phyloP scores from a whole-genome alignment of 2,888 invertebrate genomes.

The Lasioglossum malachurum region DNA sequence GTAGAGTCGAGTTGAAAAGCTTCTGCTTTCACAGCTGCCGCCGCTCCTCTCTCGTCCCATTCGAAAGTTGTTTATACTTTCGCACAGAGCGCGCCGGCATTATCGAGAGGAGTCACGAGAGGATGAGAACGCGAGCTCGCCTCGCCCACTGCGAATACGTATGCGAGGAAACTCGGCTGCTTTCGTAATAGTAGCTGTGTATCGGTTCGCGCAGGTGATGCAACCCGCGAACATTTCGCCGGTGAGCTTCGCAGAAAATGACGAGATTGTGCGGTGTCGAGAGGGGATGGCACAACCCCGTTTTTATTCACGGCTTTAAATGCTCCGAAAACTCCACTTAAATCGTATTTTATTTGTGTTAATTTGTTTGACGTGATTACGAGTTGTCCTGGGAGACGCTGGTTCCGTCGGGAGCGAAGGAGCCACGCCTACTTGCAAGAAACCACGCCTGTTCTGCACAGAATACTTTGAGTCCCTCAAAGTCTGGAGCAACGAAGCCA shows the following conservation, averaged over 20 bases:
- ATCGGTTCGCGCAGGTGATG: constrained; percentile 69
- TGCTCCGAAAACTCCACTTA: not conserved
- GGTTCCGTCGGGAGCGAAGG: not conserved
- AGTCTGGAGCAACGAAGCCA: not conserved
- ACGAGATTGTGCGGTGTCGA: constrained; percentile 23
- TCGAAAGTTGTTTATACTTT: constrained; percentile 74
- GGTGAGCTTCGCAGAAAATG: constrained; percentile 43
- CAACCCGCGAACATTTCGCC: constrained; percentile 33
- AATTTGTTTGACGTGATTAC: not conserved
- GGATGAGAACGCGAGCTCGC: constrained; percentile 36
- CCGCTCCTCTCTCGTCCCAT: constrained; percentile 48
- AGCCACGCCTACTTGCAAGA: not conserved
- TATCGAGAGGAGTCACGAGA: constrained; percentile 54
- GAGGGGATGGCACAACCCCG: not conserved
- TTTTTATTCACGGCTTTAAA: not conserved
- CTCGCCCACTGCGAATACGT: not conserved
- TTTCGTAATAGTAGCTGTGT: constrained; percentile 66
- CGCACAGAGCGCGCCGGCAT: constrained; percentile 50
- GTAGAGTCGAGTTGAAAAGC: constrained; percentile 61
- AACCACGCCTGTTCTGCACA: not conserved
- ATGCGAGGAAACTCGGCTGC: constrained; percentile 40
- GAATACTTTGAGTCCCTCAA: too few species aligned
- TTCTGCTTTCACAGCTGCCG: constrained; percentile 74
- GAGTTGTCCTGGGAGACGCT: not conserved
- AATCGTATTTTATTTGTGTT: too few species aligned